phyloP scores from a whole-genome alignment of 2,797 vertebrate genomes.

The Cossypha dichroa region DNA sequence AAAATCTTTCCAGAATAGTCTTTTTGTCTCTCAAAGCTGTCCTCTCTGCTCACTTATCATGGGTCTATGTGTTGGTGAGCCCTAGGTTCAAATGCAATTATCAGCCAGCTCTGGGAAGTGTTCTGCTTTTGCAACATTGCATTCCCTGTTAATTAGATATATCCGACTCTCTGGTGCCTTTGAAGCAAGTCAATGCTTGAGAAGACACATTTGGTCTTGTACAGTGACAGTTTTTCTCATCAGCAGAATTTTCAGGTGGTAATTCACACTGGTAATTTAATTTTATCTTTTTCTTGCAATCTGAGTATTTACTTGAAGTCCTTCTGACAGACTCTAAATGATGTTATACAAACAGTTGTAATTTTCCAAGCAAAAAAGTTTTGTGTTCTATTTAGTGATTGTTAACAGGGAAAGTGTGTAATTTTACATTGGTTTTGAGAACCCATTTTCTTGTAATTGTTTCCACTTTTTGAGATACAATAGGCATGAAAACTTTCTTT shows the following conservation, averaged over 20 bases:
- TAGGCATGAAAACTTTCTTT: neutral
- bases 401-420: neutral
- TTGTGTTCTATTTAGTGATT: neutral
- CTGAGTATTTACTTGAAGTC: neutral
- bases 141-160: conserved; percentile 69
- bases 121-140: conserved; percentile 64
- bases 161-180: conserved; percentile 65
- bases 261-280: conserved; percentile 13
- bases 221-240: conserved; percentile 19
- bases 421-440: neutral
- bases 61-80: neutral
- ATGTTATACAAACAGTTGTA: neutral
- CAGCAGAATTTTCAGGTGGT: conserved; percentile 47
- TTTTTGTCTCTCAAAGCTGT: neutral
- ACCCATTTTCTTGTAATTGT: neutral
- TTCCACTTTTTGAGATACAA: neutral
- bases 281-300: neutral
- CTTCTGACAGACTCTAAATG: neutral
- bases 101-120: conserved; percentile 35
- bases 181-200: conserved; percentile 56
- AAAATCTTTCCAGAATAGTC: neutral
- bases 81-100: neutral
- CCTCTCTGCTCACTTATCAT: neutral
- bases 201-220: conserved; percentile 55
- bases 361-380: neutral